Evolutionary conservation across 2,113 vertebrate species (phyloP).

Genomic region (Perca flavescens): DNA sequence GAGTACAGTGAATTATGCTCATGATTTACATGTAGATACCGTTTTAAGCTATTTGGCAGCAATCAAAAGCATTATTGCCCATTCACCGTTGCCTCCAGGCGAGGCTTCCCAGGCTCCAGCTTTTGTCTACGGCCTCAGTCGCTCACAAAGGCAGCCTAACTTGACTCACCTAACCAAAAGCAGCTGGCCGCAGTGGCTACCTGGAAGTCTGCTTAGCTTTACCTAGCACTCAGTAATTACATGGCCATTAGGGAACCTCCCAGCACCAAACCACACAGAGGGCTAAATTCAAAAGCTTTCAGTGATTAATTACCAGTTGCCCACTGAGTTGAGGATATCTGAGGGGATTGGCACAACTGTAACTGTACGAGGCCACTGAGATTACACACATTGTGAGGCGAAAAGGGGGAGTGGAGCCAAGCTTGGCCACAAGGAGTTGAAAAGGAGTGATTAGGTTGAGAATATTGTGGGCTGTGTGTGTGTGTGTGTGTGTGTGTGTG

Average conservation of each 20-base stretch:
- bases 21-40: slow-evolving; percentile 17
- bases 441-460: slow-evolving; percentile 41
- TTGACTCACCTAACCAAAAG: slow-evolving; percentile 70
- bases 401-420: slow-evolving; percentile 24
- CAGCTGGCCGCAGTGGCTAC: slow-evolving; percentile 76
- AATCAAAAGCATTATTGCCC: slow-evolving; percentile 48
- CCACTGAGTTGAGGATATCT: slow-evolving; percentile 60
- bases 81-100: slow-evolving; percentile 29
- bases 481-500: neutral
- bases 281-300: slow-evolving; percentile 68
- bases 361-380: slow-evolving; percentile 63
- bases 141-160: slow-evolving; percentile 33
- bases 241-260: slow-evolving; percentile 69
- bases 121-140: slow-evolving; percentile 34
- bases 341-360: slow-evolving; percentile 65
- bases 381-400: slow-evolving; percentile 43
- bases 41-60: slow-evolving; percentile 48
- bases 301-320: slow-evolving; percentile 78
- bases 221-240: slow-evolving; percentile 79
- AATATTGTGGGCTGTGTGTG: slow-evolving; percentile 8
- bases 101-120: slow-evolving; percentile 44
- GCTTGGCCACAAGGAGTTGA: slow-evolving; percentile 37
- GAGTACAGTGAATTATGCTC: neutral
- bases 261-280: slow-evolving; percentile 76
- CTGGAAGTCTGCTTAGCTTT: slow-evolving; percentile 79